A percentile compares a stretch with the other conserved stretches of the same genome.
These are phyloP conservation scores for Orthosia incerta DNA, from an alignment of 2,888 invertebrate genomes.

Conservation along the genomic window DNA sequence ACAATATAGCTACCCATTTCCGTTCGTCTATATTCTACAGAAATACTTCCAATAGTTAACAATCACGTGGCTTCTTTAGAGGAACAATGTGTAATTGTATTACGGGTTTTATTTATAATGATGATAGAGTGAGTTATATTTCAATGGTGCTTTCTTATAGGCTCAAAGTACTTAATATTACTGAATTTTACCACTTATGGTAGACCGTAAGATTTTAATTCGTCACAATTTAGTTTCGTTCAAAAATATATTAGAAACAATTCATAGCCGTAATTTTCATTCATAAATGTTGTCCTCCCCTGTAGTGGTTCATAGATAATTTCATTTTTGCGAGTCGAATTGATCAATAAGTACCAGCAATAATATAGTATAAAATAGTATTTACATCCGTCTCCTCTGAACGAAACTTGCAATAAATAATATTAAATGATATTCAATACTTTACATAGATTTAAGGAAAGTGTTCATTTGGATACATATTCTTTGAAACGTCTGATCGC, in stretches of 20 bases:
- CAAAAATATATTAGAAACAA: conserved; percentile 17
- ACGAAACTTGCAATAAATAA: conserved; percentile 69
- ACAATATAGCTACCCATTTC: too few relatives aligned
- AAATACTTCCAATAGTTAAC: conserved; percentile 27
- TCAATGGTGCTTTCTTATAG: conserved; percentile 79
- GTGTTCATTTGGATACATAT: conserved; percentile 66
- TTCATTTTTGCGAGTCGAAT: conserved; percentile 52
- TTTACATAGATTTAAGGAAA: conserved; percentile 67
- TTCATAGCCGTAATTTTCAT: conserved; percentile 25
- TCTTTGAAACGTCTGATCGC: conserved; percentile 4
- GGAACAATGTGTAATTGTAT: conserved; percentile 40
- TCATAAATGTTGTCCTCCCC: conserved; percentile 15
- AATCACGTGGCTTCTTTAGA: conserved; percentile 28
- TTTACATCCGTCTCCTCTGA: conserved; percentile 63
- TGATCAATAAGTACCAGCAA: conserved; percentile 62
- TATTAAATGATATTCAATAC: conserved; percentile 62
- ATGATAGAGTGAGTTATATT: conserved; percentile 63
- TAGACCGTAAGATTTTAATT: conserved; percentile 57
- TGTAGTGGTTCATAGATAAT: conserved; percentile 38
- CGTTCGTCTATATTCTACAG: background rate
- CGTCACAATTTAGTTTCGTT: conserved; percentile 35
- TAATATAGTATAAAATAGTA: conserved; percentile 57
- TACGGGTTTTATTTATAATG: conserved; percentile 65
- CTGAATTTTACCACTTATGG: conserved; percentile 47
- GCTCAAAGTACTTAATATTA: conserved; percentile 75